A percentile compares a stretch with the other conserved stretches of the same genome.
phyloP scores from a whole-genome alignment of 2,797 vertebrate genomes.

The Onychomys arenicola region DNA sequence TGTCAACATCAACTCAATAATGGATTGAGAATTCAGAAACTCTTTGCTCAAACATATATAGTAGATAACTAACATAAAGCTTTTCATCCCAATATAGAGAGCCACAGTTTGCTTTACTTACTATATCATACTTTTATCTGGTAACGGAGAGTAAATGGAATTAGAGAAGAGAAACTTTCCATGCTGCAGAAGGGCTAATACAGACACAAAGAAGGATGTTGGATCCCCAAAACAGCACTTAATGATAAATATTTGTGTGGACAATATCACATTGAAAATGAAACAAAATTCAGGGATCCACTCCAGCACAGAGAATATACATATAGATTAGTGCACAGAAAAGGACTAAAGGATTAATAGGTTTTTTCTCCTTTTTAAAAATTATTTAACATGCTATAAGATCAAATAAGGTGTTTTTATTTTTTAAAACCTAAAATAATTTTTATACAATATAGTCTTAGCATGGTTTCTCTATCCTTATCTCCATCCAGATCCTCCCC shows the following conservation, averaged over 20 bases:
- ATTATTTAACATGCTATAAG: neutral
- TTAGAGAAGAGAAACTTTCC: neutral
- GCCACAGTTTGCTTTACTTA: neutral
- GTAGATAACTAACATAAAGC: neutral
- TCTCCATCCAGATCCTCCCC: neutral
- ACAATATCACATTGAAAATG: neutral
- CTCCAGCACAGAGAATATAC: too few species aligned
- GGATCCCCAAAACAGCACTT: neutral
- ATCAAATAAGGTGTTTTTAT: neutral
- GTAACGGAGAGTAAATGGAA: neutral
- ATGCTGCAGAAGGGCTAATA: neutral
- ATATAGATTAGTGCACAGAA: neutral
- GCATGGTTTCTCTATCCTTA: neutral
- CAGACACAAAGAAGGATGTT: too few species aligned
- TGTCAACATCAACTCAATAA: neutral
- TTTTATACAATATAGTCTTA: neutral
- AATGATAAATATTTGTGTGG: neutral
- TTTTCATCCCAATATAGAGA: neutral
- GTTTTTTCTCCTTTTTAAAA: neutral
- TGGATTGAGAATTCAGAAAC: neutral
- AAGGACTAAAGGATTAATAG: neutral
- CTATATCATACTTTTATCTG: neutral
- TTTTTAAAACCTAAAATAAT: neutral
- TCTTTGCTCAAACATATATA: neutral
- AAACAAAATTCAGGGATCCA: neutral